Conservation (phyloP, 2,113 vertebrate species). For the Noturus placidus region DNA sequence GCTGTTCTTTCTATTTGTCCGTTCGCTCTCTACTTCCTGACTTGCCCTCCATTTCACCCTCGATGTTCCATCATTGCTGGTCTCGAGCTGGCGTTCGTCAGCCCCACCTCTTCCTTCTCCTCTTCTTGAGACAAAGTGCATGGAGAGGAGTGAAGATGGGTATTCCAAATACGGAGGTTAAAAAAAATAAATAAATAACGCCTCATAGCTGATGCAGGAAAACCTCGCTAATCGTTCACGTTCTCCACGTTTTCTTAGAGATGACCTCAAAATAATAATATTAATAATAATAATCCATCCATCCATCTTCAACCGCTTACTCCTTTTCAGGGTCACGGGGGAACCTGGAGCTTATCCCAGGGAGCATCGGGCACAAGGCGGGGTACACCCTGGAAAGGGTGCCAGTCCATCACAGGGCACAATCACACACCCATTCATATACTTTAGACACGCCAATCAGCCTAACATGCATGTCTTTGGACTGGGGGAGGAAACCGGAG, state of each 20-base stretch:
- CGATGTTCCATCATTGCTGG: background rate
- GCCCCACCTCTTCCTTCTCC: background rate
- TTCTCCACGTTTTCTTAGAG: background rate
- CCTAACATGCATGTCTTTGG: too few relatives aligned
- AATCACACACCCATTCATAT: too few relatives aligned
- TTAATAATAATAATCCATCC: too few relatives aligned
- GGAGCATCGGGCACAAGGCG: too few relatives aligned
- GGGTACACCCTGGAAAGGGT: too few relatives aligned
- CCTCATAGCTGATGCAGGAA: too few relatives aligned
- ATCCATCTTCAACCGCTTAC: too few relatives aligned
- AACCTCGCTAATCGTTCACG: background rate
- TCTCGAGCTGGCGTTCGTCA: constrained; percentile 20
- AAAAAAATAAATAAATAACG: background rate
- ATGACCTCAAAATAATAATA: constrained; percentile 17
- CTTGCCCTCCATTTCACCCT: constrained; percentile 29
- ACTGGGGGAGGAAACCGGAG: too few relatives aligned
- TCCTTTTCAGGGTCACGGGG: too few relatives aligned
- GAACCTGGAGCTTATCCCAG: too few relatives aligned
- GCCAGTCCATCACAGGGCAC: too few relatives aligned
- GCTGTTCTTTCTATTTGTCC: constrained; percentile 24
- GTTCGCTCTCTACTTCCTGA: background rate
- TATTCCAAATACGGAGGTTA: background rate
- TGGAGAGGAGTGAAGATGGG: background rate
- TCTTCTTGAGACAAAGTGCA: background rate
- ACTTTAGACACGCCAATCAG: too few relatives aligned